Percentiles rank a stretch among this genome's conserved stretches.
phyloP scores from a whole-genome alignment of 2,797 vertebrate genomes.

The Lemur catta region DNA sequence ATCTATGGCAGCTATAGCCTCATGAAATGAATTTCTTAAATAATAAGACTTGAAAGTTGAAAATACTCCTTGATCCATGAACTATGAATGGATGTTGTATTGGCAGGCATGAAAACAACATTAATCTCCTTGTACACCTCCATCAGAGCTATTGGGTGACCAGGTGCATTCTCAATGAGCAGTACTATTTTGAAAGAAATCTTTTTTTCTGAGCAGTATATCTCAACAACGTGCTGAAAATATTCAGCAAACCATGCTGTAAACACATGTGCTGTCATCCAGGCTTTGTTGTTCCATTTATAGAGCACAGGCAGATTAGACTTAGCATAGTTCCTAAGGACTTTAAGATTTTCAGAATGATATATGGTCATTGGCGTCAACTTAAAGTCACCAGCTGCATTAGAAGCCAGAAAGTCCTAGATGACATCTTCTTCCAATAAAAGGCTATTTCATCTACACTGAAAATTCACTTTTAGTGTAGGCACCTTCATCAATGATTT shows the following conservation, averaged over 20 bases:
- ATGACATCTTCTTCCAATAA: neutral
- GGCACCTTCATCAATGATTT: neutral
- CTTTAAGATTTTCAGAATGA: neutral
- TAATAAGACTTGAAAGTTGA: neutral
- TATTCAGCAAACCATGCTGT: neutral
- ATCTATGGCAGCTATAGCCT: neutral
- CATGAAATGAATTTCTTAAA: neutral
- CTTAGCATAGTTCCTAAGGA: neutral
- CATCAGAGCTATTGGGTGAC: neutral
- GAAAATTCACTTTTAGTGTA: neutral
- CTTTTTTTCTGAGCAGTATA: neutral
- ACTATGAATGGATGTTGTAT: neutral
- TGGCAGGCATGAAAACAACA: neutral
- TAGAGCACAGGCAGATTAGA: neutral
- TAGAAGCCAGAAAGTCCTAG: neutral
- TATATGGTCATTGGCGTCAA: neutral
- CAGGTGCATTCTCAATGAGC: neutral
- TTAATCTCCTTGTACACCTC: neutral
- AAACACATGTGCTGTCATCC: neutral
- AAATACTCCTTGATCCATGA: neutral
- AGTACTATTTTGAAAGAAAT: neutral
- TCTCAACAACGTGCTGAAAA: neutral
- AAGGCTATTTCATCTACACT: neutral
- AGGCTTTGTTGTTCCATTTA: neutral
- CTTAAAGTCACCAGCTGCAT: neutral